A percentile compares a stretch with the other conserved stretches of the same genome.
Evolutionary conservation across 2,797 vertebrate genomes (phyloP).

Genomic region (Sciurus carolinensis): DNA sequence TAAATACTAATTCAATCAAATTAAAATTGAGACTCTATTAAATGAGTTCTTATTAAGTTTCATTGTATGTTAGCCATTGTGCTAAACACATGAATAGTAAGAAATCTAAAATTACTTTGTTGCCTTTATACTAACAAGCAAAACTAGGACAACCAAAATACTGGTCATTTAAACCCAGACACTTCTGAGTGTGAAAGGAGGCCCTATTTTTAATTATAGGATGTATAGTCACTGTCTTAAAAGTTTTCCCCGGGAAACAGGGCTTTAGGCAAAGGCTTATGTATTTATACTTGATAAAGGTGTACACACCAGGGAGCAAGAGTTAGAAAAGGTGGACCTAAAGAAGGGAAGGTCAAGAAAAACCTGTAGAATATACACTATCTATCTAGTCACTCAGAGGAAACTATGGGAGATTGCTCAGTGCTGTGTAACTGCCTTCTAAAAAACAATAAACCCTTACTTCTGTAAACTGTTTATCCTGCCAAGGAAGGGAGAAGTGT

Average conservation of each 20-base stretch:
- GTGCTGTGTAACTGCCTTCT: background rate
- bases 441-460: background rate
- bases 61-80: background rate
- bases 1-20: constrained; percentile 34
- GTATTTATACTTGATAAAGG: background rate
- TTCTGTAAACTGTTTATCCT: background rate
- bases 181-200: background rate
- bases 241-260: background rate
- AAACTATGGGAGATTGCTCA: background rate
- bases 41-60: background rate
- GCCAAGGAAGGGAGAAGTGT: background rate
- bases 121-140: background rate
- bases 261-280: background rate
- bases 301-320: background rate
- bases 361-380: background rate
- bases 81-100: background rate
- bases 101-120: background rate
- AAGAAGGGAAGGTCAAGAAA: background rate
- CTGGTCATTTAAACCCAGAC: background rate
- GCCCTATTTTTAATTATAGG: background rate
- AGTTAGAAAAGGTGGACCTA: background rate
- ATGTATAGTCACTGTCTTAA: background rate
- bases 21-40: background rate
- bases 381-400: background rate
- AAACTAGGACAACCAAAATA: background rate